Evolutionary conservation across 2,888 invertebrate genomes (phyloP).

Genomic region (Drosophila conformis): DNA sequence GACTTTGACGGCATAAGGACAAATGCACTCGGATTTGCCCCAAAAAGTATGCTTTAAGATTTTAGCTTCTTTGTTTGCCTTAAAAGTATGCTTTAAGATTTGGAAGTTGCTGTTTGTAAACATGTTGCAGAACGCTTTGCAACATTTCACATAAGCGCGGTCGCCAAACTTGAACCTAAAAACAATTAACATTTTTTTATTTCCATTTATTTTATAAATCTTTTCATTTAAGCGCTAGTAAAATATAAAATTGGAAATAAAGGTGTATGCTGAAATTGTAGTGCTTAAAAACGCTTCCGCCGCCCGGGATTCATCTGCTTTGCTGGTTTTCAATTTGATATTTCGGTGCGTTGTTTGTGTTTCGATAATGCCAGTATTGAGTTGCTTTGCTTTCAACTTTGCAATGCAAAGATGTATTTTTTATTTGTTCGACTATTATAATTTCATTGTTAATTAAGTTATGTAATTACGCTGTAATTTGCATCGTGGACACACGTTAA

Average conservation of each 20-base stretch:
- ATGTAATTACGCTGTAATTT: conserved; percentile 45
- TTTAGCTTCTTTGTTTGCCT: background rate
- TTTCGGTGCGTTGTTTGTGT: background rate
- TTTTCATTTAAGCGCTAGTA: background rate
- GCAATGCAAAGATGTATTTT: conserved; percentile 60
- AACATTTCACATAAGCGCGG: too few relatives aligned
- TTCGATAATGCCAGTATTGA: background rate
- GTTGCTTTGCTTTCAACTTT: conserved; percentile 45
- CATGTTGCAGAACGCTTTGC: too few relatives aligned
- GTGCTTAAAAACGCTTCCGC: background rate
- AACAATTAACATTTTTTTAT: background rate
- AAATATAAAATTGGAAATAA: conserved; percentile 1
- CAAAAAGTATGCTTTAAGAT: background rate
- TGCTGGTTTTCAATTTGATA: background rate
- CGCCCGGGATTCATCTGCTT: background rate
- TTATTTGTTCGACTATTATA: conserved; percentile 53
- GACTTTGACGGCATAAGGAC: background rate
- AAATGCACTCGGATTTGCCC: too few relatives aligned
- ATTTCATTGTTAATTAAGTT: conserved; percentile 46
- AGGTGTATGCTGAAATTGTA: background rate
- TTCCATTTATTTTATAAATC: background rate
- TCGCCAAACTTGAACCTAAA: background rate
- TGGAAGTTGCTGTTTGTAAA: too few relatives aligned
- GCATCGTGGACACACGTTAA: conserved; percentile 35
- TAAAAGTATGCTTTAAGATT: background rate